Conservation (phyloP, 2,888 invertebrate genomes). For the Diarsia rubi region DNA sequence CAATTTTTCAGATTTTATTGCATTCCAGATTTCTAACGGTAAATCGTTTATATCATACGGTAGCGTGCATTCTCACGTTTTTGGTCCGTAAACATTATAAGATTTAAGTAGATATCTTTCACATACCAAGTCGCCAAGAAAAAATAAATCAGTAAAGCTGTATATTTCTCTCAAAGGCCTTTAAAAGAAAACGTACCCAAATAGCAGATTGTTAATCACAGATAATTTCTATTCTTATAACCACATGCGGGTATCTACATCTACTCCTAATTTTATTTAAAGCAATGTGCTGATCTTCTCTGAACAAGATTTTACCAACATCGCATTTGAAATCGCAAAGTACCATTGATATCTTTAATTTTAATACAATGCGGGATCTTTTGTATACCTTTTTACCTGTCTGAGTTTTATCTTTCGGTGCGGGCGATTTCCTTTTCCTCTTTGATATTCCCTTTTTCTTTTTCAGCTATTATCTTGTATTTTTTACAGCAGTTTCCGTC, state of each 20-base stretch:
- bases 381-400: slow-evolving; percentile 68
- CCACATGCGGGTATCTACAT: slow-evolving; percentile 24
- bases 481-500: slow-evolving; percentile 18
- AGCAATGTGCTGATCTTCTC: slow-evolving; percentile 14
- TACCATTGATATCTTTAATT: slow-evolving; percentile 62
- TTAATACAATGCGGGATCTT: slow-evolving; percentile 70
- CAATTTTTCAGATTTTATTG: too few species aligned
- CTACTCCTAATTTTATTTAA: slow-evolving; percentile 10
- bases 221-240: slow-evolving; percentile 5
- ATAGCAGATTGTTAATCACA: slow-evolving; percentile 3
- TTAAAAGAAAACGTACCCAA: background rate
- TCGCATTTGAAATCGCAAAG: slow-evolving; percentile 34
- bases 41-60: too few species aligned
- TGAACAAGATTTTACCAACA: slow-evolving; percentile 32
- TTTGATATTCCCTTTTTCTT: slow-evolving; percentile 43
- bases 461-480: slow-evolving; percentile 23
- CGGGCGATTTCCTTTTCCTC: slow-evolving; percentile 48
- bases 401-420: slow-evolving; percentile 68
- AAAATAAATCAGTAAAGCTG: background rate
- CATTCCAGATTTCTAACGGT: too few species aligned
- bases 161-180: background rate
- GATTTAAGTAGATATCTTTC: too few species aligned
- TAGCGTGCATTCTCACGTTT: too few species aligned
- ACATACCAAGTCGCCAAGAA: background rate
- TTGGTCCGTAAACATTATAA: too few species aligned